Conservation (phyloP, 2,113 vertebrate species). For the human region DNA sequence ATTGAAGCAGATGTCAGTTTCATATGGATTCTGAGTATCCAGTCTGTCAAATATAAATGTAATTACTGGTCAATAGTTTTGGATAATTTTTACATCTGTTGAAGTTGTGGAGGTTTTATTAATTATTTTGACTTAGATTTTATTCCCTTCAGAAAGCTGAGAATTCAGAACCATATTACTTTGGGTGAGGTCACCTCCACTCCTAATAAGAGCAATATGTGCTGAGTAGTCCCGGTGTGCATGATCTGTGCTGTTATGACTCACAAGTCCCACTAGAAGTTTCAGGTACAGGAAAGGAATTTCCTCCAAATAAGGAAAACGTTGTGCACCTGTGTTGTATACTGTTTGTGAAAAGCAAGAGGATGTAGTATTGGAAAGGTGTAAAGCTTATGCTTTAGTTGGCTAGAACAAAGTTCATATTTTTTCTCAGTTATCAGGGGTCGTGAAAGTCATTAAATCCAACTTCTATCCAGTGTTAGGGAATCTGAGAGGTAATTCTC, state of each 20-base stretch:
- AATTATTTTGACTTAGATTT: constrained; percentile 59
- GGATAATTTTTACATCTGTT: constrained; percentile 67
- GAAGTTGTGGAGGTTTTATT: constrained; percentile 38
- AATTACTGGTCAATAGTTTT: constrained; percentile 57
- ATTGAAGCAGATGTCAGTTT: constrained; percentile 27
- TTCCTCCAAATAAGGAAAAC: constrained; percentile 15
- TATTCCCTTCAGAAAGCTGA: not conserved
- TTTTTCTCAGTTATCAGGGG: not conserved
- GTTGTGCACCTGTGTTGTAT: constrained; percentile 22
- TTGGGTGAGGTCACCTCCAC: not conserved
- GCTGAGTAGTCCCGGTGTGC: not conserved
- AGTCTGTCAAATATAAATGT: constrained; percentile 65
- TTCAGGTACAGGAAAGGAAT: not conserved
- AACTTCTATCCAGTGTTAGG: not conserved
- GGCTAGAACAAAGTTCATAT: not conserved
- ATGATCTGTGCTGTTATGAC: not conserved
- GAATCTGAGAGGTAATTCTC: not conserved
- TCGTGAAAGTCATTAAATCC: not conserved
- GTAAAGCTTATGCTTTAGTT: not conserved
- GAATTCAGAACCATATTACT: constrained; percentile 16
- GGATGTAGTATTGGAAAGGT: not conserved
- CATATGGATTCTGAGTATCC: constrained; percentile 56
- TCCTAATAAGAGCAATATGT: not conserved
- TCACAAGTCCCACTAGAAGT: not conserved
- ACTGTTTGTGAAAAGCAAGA: constrained; percentile 23